These are phyloP conservation scores for Drosophila cognata DNA, from an alignment of 2,888 invertebrate species.

Conservation along the genomic window DNA sequence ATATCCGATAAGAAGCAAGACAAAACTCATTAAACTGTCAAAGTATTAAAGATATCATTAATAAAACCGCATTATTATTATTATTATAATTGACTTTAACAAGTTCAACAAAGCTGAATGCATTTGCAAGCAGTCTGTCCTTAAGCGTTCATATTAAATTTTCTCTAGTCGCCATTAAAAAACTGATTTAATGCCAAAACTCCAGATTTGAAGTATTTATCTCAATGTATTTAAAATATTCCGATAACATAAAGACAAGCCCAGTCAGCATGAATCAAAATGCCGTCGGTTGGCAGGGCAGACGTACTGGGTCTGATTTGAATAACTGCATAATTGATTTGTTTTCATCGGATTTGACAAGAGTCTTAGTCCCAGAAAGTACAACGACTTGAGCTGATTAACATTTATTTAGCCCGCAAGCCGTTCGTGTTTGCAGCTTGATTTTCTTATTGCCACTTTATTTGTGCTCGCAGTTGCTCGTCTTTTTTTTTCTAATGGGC, in stretches of 20 bases:
- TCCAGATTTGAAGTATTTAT: constrained; percentile 4
- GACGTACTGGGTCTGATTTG: constrained; percentile 42
- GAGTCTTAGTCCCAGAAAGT: constrained; percentile 48
- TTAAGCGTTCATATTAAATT: neutral
- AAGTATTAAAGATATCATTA: neutral
- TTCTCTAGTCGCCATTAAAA: no score
- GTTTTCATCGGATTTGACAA: constrained; percentile 53
- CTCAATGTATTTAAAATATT: constrained; percentile 33
- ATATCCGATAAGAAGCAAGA: neutral
- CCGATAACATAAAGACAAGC: constrained; percentile 24
- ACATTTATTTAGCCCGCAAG: constrained; percentile 69
- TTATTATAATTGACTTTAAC: neutral
- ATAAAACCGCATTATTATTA: neutral
- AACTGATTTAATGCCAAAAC: neutral
- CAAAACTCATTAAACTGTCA: constrained; percentile 11
- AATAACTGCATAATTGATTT: constrained; percentile 76
- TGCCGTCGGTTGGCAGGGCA: constrained; percentile 18
- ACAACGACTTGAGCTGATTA: constrained; percentile 76
- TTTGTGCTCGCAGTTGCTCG: neutral
- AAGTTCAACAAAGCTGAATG: neutral
- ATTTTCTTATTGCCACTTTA: constrained; percentile 26
- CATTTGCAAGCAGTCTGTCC: neutral
- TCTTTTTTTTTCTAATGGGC: constrained; percentile 5
- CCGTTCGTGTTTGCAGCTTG: constrained; percentile 29
- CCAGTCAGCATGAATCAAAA: constrained; percentile 4